phyloP scores from a whole-genome alignment of 2,888 invertebrate genomes.

The Cerceris ruficornis region DNA sequence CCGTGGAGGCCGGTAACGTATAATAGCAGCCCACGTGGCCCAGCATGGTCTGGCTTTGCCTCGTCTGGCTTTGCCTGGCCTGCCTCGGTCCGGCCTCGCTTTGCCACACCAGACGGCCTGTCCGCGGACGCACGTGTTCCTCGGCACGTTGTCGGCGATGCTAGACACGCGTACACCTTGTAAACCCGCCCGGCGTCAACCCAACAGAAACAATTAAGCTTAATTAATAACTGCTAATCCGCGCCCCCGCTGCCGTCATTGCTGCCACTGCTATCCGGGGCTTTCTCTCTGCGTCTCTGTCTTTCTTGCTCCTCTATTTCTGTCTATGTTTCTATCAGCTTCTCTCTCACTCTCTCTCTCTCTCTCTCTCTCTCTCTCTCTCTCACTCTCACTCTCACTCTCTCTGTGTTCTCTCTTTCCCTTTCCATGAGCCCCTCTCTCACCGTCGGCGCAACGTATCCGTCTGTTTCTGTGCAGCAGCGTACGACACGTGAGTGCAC shows the following conservation, averaged over 20 bases:
- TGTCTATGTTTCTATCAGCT: too few species aligned
- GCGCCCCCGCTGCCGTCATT: slow-evolving; percentile 23
- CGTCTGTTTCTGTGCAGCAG: slow-evolving; percentile 15
- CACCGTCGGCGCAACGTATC: slow-evolving; percentile 42
- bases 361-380: not conserved
- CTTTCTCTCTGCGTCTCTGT: too few species aligned
- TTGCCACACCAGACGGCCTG: slow-evolving; percentile 27
- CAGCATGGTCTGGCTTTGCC: slow-evolving; percentile 4
- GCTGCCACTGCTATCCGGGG: slow-evolving; percentile 9
- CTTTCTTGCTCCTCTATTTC: too few species aligned
- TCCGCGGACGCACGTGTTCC: slow-evolving; percentile 67
- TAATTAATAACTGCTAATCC: slow-evolving; percentile 79
- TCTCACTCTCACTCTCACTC: not conserved
- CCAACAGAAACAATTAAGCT: slow-evolving; percentile 76
- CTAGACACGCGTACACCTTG: slow-evolving; percentile 72
- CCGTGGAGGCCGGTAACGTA: slow-evolving; percentile 26
- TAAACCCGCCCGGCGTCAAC: slow-evolving; percentile 71
- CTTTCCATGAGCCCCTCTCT: not conserved
- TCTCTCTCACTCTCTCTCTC: too few species aligned
- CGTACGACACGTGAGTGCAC: slow-evolving; percentile 20
- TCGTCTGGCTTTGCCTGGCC: too few species aligned
- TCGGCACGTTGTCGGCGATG: slow-evolving; percentile 64
- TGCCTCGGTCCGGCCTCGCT: too few species aligned
- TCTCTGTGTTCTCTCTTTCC: too few species aligned
- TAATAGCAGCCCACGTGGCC: slow-evolving; percentile 57